Base-by-base conservation (phyloP, 2,797 vertebrate genomes). In the Neomorphus geoffroyi region DNA sequence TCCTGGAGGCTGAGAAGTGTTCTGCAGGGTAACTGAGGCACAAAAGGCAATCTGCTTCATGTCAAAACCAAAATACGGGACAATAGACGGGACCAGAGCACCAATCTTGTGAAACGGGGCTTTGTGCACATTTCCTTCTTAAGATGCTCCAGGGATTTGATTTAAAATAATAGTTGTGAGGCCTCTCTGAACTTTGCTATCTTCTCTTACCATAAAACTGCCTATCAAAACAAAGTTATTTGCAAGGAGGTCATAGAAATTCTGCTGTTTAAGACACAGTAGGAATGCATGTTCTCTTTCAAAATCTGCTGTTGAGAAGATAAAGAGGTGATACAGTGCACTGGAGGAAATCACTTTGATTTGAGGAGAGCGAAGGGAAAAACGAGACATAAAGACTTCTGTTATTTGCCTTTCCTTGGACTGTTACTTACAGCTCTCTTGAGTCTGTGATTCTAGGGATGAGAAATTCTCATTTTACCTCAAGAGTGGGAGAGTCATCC, bases 61-160 rank as follows among this genome's bases (percentile, higher is more conserved):
- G 83, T 71, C 90, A 75, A 32, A 16, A 53, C 5, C 32, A 21
- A 46, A 62, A 51, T 3, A 43, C 2, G 35, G 69, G 85, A 91
- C 91, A 91, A 80, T 62, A 37, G 85, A 58, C 64, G 85, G 72
- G 78, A 93, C 78, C 78, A 86, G 91, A 86, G 73, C 21, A 32
- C 32, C 39, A 64, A 57, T 80, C 62, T 83, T 83, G 88, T 75
- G 81, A 58, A 91, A 91, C 1, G n/a, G 57, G 33, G 33, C 48
- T 80, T 74, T 85, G 74, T 56, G 56, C 22, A 53, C 27, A 23
- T 37, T 56, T 73, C 13, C n/a, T 82, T 51, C 92, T 80, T 15
- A 50, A 73, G 86, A 51, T 50, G n/a, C 93, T 90, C 88, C 45
- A 32, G 80, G 91, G 70, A 80, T 53, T 78, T 62, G 35, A 65